Evolutionary conservation across 2,888 invertebrate genomes (phyloP), one percentile per base, ranked within the genome.

Genomic region (Pocota personata): DNA sequence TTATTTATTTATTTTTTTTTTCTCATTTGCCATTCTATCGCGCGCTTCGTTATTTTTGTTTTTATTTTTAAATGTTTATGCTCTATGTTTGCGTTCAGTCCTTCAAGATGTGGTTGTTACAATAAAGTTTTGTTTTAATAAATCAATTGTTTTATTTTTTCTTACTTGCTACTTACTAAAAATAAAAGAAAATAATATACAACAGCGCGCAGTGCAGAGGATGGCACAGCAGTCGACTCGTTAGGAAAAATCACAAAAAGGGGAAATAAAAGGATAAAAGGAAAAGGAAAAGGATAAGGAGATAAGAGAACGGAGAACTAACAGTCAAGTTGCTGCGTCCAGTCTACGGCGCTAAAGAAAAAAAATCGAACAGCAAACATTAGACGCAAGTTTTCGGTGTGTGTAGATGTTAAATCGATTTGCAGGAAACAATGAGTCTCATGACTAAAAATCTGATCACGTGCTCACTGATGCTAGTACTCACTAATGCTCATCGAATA

Each of bases 71-170:
- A 55, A 72, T 72, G 27, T 73, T 79, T 79, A 79, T 83, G 73
- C 62, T 84, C 72, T 79, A 57, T 55, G 79, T 66, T 84, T 75
- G 64, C 84, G 62, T 84, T 84, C 84, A 84, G 84, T 84, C 84
- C 80, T 79, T 84, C 80, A 52, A 76, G 16, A 55, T 77, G 66
- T 72, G 16, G 40, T 69, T 75, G 40, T 48, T 24, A 35, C 35
- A 46, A 62, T 62, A 43, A 5, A 24, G 16, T 52, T 30, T 64
- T 52, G 40, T 50, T 62, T 21, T 7, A 52, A 52, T 58, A 7
- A 21, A 12, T 32, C 46, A 73, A 43, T 67, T 24, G 24, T 24
- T 24, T 24, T 79, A 75, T n/a, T 46, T 73, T 78, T 78, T 46
- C 69, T 79, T 82, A 76, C 67, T 52, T 40, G 40, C 69, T 75